Evolutionary conservation across 1,140 invertebrate species (phyloP).

Genomic region (Asbolus verrucosus): DNA sequence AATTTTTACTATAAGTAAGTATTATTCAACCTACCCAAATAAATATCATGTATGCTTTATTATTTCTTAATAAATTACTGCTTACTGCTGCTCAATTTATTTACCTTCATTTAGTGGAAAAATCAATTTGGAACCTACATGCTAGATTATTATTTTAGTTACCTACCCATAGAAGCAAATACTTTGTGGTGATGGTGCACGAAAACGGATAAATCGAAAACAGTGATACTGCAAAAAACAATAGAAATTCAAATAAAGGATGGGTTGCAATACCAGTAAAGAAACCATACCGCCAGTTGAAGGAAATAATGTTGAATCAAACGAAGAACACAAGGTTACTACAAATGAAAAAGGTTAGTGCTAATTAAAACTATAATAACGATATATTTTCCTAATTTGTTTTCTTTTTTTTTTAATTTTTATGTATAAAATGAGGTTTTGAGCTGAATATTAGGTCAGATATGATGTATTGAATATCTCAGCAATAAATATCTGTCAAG

Average conservation of each 20-base stretch:
- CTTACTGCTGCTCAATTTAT: too few relatives aligned
- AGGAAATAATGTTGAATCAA: constrained; percentile 49
- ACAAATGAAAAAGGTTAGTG: constrained; percentile 44
- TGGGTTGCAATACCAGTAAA: constrained; percentile 62
- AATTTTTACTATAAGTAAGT: too few relatives aligned
- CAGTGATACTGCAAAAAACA: not conserved
- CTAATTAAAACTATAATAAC: too few relatives aligned
- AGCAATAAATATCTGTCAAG: too few relatives aligned
- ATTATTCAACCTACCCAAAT: too few relatives aligned
- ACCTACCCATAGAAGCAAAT: not conserved
- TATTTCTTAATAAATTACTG: constrained; percentile 14
- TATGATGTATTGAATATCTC: too few relatives aligned
- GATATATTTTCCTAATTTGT: too few relatives aligned
- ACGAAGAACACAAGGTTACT: constrained; percentile 10
- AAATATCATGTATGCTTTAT: too few relatives aligned
- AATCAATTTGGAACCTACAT: constrained; percentile 5
- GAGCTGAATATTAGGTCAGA: too few relatives aligned
- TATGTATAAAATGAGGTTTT: too few relatives aligned
- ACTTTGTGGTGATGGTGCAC: not conserved
- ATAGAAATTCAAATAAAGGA: constrained; percentile 26
- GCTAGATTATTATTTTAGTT: constrained; percentile 1
- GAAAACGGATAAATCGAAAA: not conserved
- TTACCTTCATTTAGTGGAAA: constrained; percentile 7
- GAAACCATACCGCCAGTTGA: constrained; percentile 50
- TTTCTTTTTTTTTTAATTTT: too few relatives aligned